Base-by-base conservation (phyloP, 1,140 invertebrate species). In the Eupristina koningsbergeri region DNA sequence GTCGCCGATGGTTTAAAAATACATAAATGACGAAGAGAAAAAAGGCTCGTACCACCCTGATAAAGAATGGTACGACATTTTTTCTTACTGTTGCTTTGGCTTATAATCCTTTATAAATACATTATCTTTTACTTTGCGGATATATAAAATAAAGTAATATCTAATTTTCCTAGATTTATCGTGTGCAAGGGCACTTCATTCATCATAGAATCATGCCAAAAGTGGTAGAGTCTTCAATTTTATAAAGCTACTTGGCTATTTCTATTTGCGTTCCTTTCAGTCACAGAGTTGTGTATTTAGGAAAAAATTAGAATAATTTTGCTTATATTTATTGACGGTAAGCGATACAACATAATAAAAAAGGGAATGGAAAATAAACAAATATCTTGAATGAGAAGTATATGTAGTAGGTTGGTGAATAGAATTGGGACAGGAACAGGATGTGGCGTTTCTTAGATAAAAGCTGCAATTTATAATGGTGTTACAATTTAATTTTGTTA, bases 361-460 rank as follows among this genome's bases (percentile, higher is more conserved):
- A 73, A 73, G 5, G 15, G 6, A 45, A 73, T 73, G 29, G n/a
- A 6, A 41, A 41, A 41, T 41, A 13, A 15, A 13, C 15, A 19
- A 7, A 39, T 15, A n/a, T 7, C 36, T 41, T 71, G 67, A 45
- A 45, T 73, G 45, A 73, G 69, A 45, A 11, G 45, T 11, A 45
- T 41, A 3, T 45, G 22, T 45, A 13, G 39, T 29, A 5, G 19
- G 69, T 8, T 29, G 11, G 29, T 50, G 2, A 53, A 41, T 75
- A 29, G 45, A 75, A 75, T 75, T 75, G 47, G 73, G 45, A 75
- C 73, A 75, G 73, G 29, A 75, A 73, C 69, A 73, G 69, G 69
- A 73, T 73, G 69, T 45, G 9, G 39, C 39, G 15, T 47, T 45
- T 45, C 69, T 45, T 17, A 29, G 69, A 73, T 73, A 73, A 73